Base-by-base conservation (phyloP, 92 coral and sea anemone species). In the Muricea muricata region DNA sequence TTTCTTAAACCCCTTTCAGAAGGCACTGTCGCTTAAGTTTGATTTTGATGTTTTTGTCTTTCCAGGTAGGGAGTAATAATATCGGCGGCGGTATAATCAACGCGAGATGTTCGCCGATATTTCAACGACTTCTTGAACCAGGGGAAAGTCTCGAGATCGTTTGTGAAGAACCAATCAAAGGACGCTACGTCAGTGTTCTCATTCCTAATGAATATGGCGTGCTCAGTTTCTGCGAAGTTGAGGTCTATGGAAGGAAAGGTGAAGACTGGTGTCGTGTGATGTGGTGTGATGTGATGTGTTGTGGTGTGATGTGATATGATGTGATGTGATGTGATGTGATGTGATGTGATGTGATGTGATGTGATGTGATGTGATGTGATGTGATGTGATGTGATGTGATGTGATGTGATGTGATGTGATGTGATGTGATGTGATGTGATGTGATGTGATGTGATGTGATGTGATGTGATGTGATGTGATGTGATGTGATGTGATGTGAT, bases 141-240 rank as follows among this genome's bases (percentile, higher is more conserved):
- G 79, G 79, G 13, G 56, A 39, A 40, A 23, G 30, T 29, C 14
- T 42, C 28, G 79, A 41, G 58, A 46, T 73, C 34, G 21, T 9
- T 12, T 73, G 79, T 26, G 79, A 73, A 7, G 79, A 73, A 18
- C 79, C 79, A n/a, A 10, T 73, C 35, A 28, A 20, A 26, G 79
- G 79, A 17, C 55, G 61, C 10, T 73, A 21, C 28, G 79, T 73
- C 37, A 73, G 57, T 45, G 45, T 73, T 23, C 24, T 73, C 0
- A 73, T 73, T 45, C 55, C 35, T 24, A 29, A 18, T 33, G 21
- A 40, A 18, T 18, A 42, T 73, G 79, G 79, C 20, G 31, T 33
- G 21, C 30, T 70, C 8, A 70, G 18, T 32, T 70, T 70, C 28
- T 70, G 76, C 25, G 79, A 73, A 46, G 30, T 73, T 3, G 79